These are phyloP conservation scores for Chiloscyllium punctatum DNA, from an alignment of 2,797 vertebrate genomes.

Conservation along the genomic window DNA sequence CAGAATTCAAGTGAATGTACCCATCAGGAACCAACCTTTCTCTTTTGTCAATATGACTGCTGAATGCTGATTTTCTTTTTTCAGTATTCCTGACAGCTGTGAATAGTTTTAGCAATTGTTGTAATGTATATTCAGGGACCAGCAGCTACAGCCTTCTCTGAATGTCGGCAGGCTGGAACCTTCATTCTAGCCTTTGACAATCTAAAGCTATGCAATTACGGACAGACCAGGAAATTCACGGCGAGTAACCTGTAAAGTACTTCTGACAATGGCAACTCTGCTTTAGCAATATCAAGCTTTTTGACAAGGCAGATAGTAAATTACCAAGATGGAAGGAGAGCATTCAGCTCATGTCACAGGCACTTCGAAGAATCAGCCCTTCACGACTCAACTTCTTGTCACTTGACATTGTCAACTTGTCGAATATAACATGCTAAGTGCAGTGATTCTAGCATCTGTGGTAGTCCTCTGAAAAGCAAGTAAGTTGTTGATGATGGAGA, in stretches of 20 bases:
- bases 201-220: not conserved
- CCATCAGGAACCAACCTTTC: not conserved
- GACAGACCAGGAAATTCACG: not conserved
- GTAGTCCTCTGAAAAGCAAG: not conserved
- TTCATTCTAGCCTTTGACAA: not conserved
- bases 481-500: not conserved
- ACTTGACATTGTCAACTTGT: conserved; percentile 22
- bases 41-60: not conserved
- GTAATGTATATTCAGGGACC: not conserved
- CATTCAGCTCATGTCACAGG: not conserved
- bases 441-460: not conserved
- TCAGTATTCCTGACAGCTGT: not conserved
- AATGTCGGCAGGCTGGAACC: not conserved
- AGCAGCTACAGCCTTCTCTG: too few species aligned
- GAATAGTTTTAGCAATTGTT: not conserved
- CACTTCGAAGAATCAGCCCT: not conserved
- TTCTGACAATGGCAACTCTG: not conserved
- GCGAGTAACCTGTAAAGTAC: not conserved
- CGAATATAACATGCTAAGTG: conserved; percentile 7
- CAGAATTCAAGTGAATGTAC: not conserved
- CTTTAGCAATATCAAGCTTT: not conserved
- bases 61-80: not conserved
- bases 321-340: not conserved
- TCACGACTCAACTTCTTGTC: not conserved
- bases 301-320: conserved; percentile 13